Evolutionary conservation across 2,888 invertebrate species (phyloP).

Genomic region (Corbicula japonica): DNA sequence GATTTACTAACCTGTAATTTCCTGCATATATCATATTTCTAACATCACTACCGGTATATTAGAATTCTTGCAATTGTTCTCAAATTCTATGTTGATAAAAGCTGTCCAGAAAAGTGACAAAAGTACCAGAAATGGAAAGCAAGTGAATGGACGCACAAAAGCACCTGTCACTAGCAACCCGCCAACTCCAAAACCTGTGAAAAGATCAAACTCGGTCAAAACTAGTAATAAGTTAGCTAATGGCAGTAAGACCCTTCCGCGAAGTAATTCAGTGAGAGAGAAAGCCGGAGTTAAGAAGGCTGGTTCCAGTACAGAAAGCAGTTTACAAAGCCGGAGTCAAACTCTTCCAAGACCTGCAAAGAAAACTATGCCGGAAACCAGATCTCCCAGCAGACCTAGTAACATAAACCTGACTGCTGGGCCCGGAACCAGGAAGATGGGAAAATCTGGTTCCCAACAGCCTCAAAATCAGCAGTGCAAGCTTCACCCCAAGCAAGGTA

Average conservation of each 20-base stretch:
- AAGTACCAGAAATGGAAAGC: constrained; percentile 12
- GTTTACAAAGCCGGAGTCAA: constrained; percentile 28
- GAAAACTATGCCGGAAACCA: constrained; percentile 28
- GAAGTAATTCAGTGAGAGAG: constrained; percentile 45
- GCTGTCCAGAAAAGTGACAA: constrained; percentile 22
- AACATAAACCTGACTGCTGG: constrained; percentile 61
- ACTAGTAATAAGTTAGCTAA: constrained; percentile 14
- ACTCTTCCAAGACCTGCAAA: constrained; percentile 53
- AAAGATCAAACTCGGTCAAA: constrained; percentile 51
- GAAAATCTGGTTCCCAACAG: constrained; percentile 11
- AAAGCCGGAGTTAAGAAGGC: constrained; percentile 12
- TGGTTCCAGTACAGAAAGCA: constrained; percentile 11
- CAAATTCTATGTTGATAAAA: not conserved
- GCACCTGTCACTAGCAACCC: not conserved
- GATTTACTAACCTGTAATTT: too few species aligned
- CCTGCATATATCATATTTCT: too few species aligned
- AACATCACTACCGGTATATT: too few species aligned
- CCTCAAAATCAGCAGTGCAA: too few species aligned
- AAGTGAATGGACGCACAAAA: not conserved
- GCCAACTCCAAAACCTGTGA: constrained; percentile 6
- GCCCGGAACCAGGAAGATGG: constrained; percentile 56
- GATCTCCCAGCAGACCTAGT: constrained; percentile 61
- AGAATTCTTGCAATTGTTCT: not conserved
- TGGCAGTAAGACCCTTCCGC: constrained; percentile 47
- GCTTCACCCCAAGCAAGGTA: not conserved